Conservation (phyloP, 2,888 invertebrate species). For the Nasonovia ribisnigri region DNA sequence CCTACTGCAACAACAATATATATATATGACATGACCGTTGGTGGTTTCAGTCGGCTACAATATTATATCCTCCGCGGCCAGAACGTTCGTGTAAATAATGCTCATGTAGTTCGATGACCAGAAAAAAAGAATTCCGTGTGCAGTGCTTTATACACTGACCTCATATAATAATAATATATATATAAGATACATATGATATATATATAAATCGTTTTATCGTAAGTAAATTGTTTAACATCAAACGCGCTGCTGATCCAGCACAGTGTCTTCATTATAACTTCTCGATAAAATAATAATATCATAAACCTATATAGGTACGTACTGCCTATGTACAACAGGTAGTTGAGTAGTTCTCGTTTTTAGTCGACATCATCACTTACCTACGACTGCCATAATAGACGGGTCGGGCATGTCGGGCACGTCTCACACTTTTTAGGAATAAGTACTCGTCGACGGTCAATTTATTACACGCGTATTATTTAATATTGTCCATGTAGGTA, state of each 20-base stretch:
- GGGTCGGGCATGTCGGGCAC: not conserved
- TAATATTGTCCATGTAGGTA: not conserved
- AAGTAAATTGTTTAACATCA: constrained; percentile 29
- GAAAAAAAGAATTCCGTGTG: constrained; percentile 42
- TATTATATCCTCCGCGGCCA: constrained; percentile 7
- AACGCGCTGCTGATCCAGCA: not conserved
- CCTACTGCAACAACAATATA: not conserved
- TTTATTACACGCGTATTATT: not conserved
- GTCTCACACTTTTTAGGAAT: not conserved
- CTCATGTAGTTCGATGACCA: constrained; percentile 59
- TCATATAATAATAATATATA: constrained; percentile 23
- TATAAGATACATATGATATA: not conserved
- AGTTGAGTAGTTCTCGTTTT: not conserved
- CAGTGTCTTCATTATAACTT: constrained; percentile 24
- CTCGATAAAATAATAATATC: not conserved
- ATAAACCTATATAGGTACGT: not conserved
- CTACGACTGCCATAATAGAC: not conserved
- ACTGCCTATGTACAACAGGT: not conserved
- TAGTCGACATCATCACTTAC: not conserved
- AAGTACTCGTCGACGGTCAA: not conserved
- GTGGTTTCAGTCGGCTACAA: constrained; percentile 43
- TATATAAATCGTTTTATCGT: constrained; percentile 26
- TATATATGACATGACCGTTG: constrained; percentile 48
- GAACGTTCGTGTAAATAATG: constrained; percentile 53
- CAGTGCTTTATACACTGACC: constrained; percentile 36